These are phyloP conservation scores for Eilema caniola DNA, from an alignment of 2,888 invertebrate species.

Conservation along the genomic window DNA sequence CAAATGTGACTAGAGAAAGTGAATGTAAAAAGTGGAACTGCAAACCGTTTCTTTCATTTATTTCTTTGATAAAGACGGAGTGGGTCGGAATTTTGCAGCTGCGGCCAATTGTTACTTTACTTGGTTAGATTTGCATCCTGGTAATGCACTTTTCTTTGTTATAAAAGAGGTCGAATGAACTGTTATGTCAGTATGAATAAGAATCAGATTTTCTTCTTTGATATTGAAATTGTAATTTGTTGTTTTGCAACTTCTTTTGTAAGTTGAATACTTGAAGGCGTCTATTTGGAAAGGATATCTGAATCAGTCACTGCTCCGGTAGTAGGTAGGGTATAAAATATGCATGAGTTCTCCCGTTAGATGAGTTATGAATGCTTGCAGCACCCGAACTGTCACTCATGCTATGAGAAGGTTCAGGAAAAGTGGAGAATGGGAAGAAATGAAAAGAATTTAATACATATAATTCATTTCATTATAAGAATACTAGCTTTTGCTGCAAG, in stretches of 20 bases:
- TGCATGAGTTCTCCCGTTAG: too few relatives aligned
- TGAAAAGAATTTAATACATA: too few relatives aligned
- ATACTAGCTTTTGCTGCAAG: too few relatives aligned
- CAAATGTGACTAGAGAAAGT: conserved; percentile 69
- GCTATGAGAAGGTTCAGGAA: too few relatives aligned
- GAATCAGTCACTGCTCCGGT: background rate
- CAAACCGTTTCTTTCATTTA: conserved; percentile 69
- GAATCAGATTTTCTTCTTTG: conserved; percentile 40
- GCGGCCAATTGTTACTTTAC: conserved; percentile 75
- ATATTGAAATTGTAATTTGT: conserved; percentile 35
- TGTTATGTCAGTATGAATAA: conserved; percentile 61
- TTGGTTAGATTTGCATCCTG: conserved; percentile 68
- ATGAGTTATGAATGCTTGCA: too few relatives aligned
- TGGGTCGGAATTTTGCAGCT: conserved; percentile 70
- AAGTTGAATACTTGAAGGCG: background rate
- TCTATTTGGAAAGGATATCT: background rate
- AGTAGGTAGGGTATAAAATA: background rate
- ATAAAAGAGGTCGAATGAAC: conserved; percentile 54
- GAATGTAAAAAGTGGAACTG: conserved; percentile 64
- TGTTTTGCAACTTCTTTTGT: conserved; percentile 18
- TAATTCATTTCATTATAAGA: too few relatives aligned
- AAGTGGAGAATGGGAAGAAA: too few relatives aligned
- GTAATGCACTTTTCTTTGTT: conserved; percentile 72
- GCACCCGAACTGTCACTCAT: too few relatives aligned
- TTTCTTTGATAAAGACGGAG: conserved; percentile 73